Conservation (phyloP, 2,113 vertebrate species). For the Chionomys nivalis region DNA sequence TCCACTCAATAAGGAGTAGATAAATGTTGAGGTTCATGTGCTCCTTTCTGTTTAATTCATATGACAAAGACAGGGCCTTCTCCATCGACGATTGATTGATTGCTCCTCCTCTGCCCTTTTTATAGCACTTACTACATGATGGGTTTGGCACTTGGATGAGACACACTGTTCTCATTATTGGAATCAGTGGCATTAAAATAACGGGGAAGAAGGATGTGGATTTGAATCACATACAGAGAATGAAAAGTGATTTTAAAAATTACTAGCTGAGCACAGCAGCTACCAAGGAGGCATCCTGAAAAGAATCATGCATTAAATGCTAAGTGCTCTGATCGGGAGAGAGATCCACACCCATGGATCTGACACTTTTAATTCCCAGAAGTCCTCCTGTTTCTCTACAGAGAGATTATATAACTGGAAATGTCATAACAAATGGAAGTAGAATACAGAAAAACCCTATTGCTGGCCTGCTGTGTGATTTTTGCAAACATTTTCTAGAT, state of each 20-base stretch:
- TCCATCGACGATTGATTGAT: neutral
- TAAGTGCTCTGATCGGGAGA: constrained; percentile 17
- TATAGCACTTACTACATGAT: constrained; percentile 24
- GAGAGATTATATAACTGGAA: constrained; percentile 49
- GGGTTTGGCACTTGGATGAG: constrained; percentile 30
- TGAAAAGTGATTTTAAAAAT: neutral
- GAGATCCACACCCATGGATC: constrained; percentile 36
- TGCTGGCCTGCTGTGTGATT: constrained; percentile 49
- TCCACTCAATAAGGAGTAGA: constrained; percentile 43
- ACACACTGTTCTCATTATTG: constrained; percentile 38
- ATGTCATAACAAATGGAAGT: constrained; percentile 23
- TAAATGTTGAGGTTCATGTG: constrained; percentile 42
- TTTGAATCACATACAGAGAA: constrained; percentile 47
- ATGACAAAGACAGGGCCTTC: neutral
- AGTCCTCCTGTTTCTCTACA: constrained; percentile 36
- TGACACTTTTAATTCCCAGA: constrained; percentile 29
- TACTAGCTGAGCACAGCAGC: neutral
- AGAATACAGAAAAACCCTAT: constrained; percentile 1
- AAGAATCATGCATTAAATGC: constrained; percentile 18
- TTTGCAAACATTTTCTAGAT: constrained; percentile 48
- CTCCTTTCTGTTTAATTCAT: constrained; percentile 59
- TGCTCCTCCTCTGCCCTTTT: neutral
- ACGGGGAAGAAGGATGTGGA: constrained; percentile 27
- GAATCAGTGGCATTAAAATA: constrained; percentile 46
- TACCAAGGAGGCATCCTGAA: neutral